Conservation (phyloP, 2,797 vertebrate genomes). For the Gambusia yucatana region DNA sequence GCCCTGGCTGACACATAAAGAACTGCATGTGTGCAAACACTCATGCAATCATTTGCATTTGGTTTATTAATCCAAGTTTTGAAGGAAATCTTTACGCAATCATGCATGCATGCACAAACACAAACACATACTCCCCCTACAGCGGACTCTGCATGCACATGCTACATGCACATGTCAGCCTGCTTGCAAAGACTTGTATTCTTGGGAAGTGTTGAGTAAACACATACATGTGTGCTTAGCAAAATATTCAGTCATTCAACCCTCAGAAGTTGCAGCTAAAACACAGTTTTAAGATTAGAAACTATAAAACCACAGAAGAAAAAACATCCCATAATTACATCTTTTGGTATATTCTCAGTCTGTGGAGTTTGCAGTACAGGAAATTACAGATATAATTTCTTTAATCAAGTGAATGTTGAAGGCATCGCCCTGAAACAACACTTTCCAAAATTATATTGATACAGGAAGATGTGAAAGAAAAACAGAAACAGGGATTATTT, state of each 20-base stretch:
- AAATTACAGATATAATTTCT: neutral
- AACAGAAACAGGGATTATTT: neutral
- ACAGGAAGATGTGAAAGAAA: neutral
- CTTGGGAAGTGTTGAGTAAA: conserved; percentile 13
- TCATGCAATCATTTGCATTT: conserved; percentile 8
- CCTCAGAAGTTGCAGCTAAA: conserved; percentile 9
- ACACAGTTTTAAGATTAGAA: neutral
- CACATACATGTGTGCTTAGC: conserved; percentile 4
- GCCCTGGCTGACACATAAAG: neutral
- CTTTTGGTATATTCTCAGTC: neutral
- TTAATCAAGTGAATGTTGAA: neutral
- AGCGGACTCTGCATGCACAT: neutral
- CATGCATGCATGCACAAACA: neutral
- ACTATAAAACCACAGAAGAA: neutral
- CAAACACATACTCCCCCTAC: neutral
- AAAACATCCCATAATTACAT: neutral
- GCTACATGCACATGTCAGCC: neutral
- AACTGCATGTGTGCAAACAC: conserved; percentile 7
- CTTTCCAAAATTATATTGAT: neutral
- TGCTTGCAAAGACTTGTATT: conserved; percentile 2
- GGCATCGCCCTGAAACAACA: neutral
- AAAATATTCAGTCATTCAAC: conserved; percentile 8
- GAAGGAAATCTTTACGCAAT: neutral
- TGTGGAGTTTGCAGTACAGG: neutral
- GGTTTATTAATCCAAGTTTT: neutral